Percentiles rank a stretch among this genome's conserved stretches.
Conservation (phyloP, 2,888 invertebrate genomes). For the Hyalella azteca region DNA sequence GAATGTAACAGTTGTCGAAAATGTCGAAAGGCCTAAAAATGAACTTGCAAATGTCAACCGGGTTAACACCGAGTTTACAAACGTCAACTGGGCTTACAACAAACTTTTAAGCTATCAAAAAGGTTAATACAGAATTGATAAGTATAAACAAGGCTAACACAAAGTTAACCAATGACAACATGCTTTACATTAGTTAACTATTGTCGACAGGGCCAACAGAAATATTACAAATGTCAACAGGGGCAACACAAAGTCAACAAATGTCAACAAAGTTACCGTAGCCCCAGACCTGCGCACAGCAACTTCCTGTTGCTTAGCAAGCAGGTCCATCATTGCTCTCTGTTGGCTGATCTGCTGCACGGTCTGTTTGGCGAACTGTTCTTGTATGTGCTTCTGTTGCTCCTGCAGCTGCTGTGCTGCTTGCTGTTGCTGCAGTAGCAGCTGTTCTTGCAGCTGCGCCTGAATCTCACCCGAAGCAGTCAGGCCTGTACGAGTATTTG, state of each 20-base stretch:
- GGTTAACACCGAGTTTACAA: too few species aligned
- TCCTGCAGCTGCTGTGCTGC: background rate
- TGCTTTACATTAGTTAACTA: background rate
- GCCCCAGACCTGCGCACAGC: background rate
- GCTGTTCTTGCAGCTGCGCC: background rate
- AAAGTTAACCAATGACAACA: background rate
- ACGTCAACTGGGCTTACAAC: too few species aligned
- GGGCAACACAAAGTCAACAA: background rate
- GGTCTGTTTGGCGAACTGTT: background rate
- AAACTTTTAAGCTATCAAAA: background rate
- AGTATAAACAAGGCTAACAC: background rate
- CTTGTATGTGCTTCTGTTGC: background rate
- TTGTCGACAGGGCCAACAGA: background rate
- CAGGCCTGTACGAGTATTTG: too few species aligned
- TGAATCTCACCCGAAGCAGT: background rate
- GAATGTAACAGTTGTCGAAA: too few species aligned
- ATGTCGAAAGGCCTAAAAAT: too few species aligned
- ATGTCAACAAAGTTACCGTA: background rate
- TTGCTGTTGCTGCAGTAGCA: background rate
- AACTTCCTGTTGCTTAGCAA: conserved; percentile 3
- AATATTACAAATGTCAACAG: background rate
- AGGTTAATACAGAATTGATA: background rate
- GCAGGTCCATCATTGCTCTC: background rate
- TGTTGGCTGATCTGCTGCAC: background rate
- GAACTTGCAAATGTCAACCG: too few species aligned